These are phyloP conservation scores for Malurus splendens DNA, from an alignment of 2,797 vertebrate genomes.

Conservation along the genomic window DNA sequence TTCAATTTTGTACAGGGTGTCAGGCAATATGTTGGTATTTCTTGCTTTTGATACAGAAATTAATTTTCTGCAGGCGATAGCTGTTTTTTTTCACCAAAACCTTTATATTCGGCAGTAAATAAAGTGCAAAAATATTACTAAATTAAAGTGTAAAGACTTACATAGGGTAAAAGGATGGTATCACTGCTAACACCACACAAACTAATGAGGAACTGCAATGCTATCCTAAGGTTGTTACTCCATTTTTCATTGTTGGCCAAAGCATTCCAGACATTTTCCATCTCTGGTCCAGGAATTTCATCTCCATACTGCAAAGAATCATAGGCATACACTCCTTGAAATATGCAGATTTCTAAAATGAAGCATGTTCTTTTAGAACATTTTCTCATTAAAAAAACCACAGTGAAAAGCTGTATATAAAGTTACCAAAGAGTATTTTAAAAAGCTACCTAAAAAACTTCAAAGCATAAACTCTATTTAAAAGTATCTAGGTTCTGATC, in stretches of 20 bases:
- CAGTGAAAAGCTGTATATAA: not conserved
- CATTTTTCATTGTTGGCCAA: constrained; percentile 96
- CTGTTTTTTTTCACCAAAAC: not conserved
- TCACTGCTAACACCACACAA: constrained; percentile 98
- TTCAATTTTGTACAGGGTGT: not conserved
- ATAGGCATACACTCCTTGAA: not conserved
- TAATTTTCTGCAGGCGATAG: not conserved
- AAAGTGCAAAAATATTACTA: no score
- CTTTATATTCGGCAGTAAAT: not conserved
- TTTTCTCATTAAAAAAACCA: not conserved
- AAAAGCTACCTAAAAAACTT: not conserved
- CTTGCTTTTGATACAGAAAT: not conserved
- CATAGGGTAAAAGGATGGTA: constrained; percentile 89
- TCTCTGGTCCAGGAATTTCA: constrained; percentile 94
- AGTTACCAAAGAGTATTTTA: not conserved
- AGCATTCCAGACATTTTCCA: constrained; percentile 97
- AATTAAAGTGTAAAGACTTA: constrained; percentile 66
- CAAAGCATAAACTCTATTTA: not conserved
- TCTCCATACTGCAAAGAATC: constrained; percentile 85
- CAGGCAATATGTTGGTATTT: not conserved
- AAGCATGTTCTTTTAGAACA: not conserved
- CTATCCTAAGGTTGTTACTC: constrained; percentile 94
- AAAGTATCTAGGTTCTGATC: not conserved
- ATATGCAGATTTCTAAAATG: not conserved
- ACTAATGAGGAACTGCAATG: constrained; percentile 95